Conservation (phyloP, 2,797 vertebrate genomes). For the Falco concolor region DNA sequence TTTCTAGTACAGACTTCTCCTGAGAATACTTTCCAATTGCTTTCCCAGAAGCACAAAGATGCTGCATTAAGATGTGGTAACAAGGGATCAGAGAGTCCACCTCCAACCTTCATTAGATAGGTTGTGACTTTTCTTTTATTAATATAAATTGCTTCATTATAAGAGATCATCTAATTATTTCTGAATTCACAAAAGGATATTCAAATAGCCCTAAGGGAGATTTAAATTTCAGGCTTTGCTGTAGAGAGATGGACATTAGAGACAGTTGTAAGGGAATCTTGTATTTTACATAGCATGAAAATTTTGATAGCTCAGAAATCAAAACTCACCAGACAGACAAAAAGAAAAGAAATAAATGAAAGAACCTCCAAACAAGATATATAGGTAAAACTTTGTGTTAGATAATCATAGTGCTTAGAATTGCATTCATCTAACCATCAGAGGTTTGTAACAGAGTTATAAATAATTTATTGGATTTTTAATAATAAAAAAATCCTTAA, state of each 20-base stretch:
- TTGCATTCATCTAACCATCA: slow-evolving; percentile 57
- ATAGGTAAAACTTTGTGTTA: slow-evolving; percentile 46
- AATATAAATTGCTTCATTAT: slow-evolving; percentile 65
- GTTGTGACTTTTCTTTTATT: slow-evolving; percentile 60
- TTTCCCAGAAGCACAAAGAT: slow-evolving; percentile 40
- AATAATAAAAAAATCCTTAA: slow-evolving; percentile 67
- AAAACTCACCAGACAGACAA: background rate
- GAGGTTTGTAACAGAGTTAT: slow-evolving; percentile 65
- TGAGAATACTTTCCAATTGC: slow-evolving; percentile 51
- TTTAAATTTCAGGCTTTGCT: slow-evolving; percentile 46
- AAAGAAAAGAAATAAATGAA: background rate
- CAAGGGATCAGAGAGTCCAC: slow-evolving; percentile 25
- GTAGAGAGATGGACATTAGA: background rate
- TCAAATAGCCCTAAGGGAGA: slow-evolving; percentile 34
- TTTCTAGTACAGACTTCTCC: slow-evolving; percentile 20
- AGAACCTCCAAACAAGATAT: background rate
- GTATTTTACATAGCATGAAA: background rate
- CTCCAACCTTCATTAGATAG: slow-evolving; percentile 48
- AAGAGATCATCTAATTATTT: slow-evolving; percentile 68
- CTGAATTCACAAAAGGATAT: slow-evolving; percentile 60
- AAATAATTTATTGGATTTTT: slow-evolving; percentile 76
- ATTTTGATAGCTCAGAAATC: slow-evolving; percentile 9
- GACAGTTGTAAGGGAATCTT: background rate
- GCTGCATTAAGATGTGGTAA: slow-evolving; percentile 40
- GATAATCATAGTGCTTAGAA: slow-evolving; percentile 49